A percentile compares a stretch with the other conserved stretches of the same genome.
These are phyloP conservation scores for Datnioides undecimradiatus DNA, from an alignment of 2,113 vertebrate species.

Conservation along the genomic window DNA sequence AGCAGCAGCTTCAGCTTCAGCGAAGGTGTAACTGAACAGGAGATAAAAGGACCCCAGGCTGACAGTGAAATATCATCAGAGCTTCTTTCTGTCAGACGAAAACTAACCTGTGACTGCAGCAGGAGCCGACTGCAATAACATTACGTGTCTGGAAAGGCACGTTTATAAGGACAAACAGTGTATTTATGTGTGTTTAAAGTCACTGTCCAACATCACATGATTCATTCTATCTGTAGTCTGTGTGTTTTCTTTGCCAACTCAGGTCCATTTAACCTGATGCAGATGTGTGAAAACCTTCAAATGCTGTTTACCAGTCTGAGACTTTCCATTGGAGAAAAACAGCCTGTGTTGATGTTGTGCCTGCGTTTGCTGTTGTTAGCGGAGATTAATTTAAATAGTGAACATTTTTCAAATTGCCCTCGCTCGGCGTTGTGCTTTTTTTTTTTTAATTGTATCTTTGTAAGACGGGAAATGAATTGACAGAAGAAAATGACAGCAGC, in stretches of 20 bases:
- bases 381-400: constrained; percentile 6
- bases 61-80: not conserved
- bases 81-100: not conserved
- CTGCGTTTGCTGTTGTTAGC: constrained; percentile 3
- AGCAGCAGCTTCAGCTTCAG: not conserved
- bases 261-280: not conserved
- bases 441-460: constrained; percentile 37
- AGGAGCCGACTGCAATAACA: not conserved
- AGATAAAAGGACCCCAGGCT: not conserved
- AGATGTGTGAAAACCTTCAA: not conserved
- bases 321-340: not conserved
- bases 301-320: not conserved
- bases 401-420: not conserved
- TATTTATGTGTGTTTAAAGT: not conserved
- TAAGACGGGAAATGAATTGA: constrained; percentile 5
- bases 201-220: not conserved
- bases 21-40: not conserved
- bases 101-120: not conserved
- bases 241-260: not conserved
- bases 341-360: not conserved
- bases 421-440: not conserved
- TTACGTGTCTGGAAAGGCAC: too few species aligned
- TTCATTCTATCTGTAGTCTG: not conserved
- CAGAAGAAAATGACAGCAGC: constrained; percentile 4
- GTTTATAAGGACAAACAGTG: not conserved